Evolutionary conservation across 2,113 vertebrate species (phyloP), one percentile per base, ranked within the genome.

Genomic region (Nipponia nippon): DNA sequence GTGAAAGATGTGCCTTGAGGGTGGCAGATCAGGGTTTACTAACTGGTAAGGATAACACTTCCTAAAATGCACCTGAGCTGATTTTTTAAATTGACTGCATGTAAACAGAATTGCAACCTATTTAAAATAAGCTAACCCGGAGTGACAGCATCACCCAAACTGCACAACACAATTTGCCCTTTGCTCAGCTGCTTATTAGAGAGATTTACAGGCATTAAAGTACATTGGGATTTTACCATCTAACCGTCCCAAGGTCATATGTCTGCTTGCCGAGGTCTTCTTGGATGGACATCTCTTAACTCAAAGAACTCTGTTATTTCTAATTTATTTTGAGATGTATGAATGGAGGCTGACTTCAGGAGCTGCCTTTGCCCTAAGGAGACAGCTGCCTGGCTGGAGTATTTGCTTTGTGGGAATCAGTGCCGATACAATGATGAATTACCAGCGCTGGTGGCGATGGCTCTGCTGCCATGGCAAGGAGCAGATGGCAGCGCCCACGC

Each of bases 1-100:
- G 95, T 94, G 93, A 93, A 97, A 95, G 95, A 87, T 62, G 87
- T 88, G 89, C 93, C 93, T 95, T 5, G 32, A 83, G 95, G 87
- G 77, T 87, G 91, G 87, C 52, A 79, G 84, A 56, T 84, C 65
- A 30, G 91, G 46, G 81, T 79, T 91, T 93, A 22, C 62, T 65
- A 29, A 17, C 81, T 93, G 70, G 38, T 65, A 14, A 76, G 81
- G 58, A 15, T 11, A 72, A 65, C 0, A 0, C 69, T 79, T 56
- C 87, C 50, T 65, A 82, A 85, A 72, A 82, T 82, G 89, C 81
- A 96, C 89, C 91, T 95, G 95, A 77, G 71, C 79, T 86, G 63
- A 94, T 95, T 96, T 82, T 97, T 95, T 77, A 50, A 95, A 97
- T 96, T 91, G 92, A 47, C 71, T 76, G 77, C 61, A 9, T 42